phyloP scores from a whole-genome alignment of 2,888 invertebrate species.

The Malacosoma neustria region DNA sequence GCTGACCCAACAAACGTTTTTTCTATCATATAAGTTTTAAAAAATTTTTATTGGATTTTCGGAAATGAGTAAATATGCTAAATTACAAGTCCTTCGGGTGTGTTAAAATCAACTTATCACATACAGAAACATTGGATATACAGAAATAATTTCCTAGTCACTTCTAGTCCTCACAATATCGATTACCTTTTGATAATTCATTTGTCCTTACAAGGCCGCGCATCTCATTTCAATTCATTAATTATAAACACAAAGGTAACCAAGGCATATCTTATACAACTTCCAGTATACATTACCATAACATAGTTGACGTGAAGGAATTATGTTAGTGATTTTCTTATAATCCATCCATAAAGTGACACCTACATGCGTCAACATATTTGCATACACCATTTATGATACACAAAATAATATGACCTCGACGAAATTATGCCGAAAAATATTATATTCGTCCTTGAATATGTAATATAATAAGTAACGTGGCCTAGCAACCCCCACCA shows the following conservation, averaged over 20 bases:
- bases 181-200: no score
- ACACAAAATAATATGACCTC: constrained; percentile 37
- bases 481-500: no score
- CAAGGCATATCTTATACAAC: constrained; percentile 1
- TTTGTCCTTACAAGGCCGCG: no score
- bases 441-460: constrained; percentile 12
- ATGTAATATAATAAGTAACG: not conserved
- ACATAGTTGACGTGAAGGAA: constrained; percentile 19
- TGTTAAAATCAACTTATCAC: no score
- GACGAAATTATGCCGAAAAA: constrained; percentile 26
- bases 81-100: no score
- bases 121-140: no score
- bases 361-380: constrained; percentile 36
- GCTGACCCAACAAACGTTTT: no score
- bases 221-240: not conserved
- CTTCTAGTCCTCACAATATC: no score
- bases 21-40: no score
- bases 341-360: constrained; percentile 10
- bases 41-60: no score
- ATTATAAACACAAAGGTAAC: not conserved
- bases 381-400: constrained; percentile 23
- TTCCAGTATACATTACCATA: constrained; percentile 18
- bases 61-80: no score
- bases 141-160: no score
- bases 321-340: constrained; percentile 19